Evolutionary conservation across 2,888 invertebrate genomes (phyloP).

Genomic region (Octodonta nipae): DNA sequence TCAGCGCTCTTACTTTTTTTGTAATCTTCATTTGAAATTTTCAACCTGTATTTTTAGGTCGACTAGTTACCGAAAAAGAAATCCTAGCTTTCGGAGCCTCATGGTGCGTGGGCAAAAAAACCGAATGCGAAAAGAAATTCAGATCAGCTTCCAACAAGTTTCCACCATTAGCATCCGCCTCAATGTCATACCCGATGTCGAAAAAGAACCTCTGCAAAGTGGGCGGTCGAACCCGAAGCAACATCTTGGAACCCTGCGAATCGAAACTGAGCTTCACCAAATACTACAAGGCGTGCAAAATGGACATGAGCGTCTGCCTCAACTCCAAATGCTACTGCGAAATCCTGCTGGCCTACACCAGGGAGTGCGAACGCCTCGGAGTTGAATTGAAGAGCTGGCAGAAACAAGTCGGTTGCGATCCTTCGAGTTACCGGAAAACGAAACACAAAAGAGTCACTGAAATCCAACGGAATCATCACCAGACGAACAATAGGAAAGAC

Average conservation of each 20-base stretch:
- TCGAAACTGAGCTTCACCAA: conserved; percentile 65
- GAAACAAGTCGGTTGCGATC: conserved; percentile 28
- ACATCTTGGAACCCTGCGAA: conserved; percentile 63
- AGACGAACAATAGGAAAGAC: conserved; percentile 6
- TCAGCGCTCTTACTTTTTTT: too few relatives aligned
- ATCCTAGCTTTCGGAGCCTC: conserved; percentile 67
- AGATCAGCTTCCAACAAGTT: conserved; percentile 2
- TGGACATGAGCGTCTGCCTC: conserved; percentile 71
- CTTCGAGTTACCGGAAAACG: conserved; percentile 5
- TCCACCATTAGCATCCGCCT: too few relatives aligned
- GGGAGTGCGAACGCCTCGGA: conserved; percentile 71
- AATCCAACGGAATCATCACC: conserved; percentile 5
- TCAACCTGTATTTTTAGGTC: neutral
- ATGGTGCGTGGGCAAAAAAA: conserved; percentile 65
- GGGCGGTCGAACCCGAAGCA: conserved; percentile 28
- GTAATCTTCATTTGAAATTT: too few relatives aligned
- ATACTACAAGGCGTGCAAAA: conserved; percentile 72
- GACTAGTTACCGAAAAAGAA: conserved; percentile 49
- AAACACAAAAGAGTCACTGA: conserved; percentile 3
- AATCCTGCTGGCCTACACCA: conserved; percentile 76
- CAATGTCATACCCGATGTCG: too few relatives aligned
- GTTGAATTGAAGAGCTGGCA: conserved; percentile 61
- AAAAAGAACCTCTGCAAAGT: conserved; percentile 23
- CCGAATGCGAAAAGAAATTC: conserved; percentile 20
- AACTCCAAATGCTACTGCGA: conserved; percentile 75